These are phyloP conservation scores for Tangara arthus DNA, from an alignment of 2,797 vertebrate genomes.

Conservation along the genomic window DNA sequence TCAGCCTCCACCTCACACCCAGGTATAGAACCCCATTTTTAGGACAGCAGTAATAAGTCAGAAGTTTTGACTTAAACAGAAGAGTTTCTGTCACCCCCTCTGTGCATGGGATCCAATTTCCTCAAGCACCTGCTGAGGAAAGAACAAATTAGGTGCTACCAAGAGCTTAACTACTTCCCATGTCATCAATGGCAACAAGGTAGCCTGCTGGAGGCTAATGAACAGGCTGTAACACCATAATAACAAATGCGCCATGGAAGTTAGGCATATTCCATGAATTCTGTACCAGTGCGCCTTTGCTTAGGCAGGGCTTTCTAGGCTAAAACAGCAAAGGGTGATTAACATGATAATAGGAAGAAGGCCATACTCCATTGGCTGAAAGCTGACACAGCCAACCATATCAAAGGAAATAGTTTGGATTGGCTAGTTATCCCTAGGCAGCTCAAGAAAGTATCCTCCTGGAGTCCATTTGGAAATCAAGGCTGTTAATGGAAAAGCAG, in stretches of 20 bases:
- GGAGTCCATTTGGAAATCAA: constrained; percentile 34
- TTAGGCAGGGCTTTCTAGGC: background rate
- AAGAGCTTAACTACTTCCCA: constrained; percentile 49
- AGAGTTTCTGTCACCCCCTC: constrained; percentile 8
- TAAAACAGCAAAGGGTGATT: constrained; percentile 40
- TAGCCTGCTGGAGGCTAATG: constrained; percentile 57
- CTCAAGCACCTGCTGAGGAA: constrained; percentile 42
- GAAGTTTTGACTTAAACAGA: constrained; percentile 33
- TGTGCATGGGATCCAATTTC: constrained; percentile 31
- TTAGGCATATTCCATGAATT: background rate
- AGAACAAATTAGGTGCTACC: constrained; percentile 56
- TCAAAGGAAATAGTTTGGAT: constrained; percentile 24
- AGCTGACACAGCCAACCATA: constrained; percentile 24
- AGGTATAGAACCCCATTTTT: background rate
- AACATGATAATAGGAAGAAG: background rate
- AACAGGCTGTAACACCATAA: constrained; percentile 11
- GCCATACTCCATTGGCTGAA: background rate
- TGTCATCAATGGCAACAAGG: constrained; percentile 57
- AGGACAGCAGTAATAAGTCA: constrained; percentile 13
- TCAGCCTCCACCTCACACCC: background rate
- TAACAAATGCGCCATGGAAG: background rate
- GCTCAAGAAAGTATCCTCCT: constrained; percentile 38
- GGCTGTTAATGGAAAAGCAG: constrained; percentile 61
- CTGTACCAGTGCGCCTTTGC: background rate
- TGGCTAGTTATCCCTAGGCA: constrained; percentile 35